phyloP scores from a whole-genome alignment of 2,888 invertebrate species.

The Lamellibrachia satsuma region DNA sequence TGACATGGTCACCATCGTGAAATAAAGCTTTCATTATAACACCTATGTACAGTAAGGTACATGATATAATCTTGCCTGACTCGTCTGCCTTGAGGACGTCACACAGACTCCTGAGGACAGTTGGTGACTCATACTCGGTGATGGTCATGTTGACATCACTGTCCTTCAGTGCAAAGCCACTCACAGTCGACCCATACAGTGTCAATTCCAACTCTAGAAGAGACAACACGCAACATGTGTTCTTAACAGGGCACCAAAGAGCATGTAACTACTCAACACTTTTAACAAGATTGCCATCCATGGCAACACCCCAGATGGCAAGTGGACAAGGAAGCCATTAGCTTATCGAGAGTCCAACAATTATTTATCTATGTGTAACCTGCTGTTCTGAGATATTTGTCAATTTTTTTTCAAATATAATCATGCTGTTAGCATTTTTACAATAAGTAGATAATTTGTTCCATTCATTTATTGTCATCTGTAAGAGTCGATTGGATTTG shows the following conservation, averaged over 20 bases:
- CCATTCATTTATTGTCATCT: no score
- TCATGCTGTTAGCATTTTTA: no score
- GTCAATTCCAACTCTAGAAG: constrained; percentile 48
- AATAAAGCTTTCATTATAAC: not conserved
- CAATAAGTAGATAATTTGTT: no score
- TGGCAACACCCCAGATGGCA: no score
- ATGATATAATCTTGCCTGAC: constrained; percentile 28
- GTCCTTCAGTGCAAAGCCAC: constrained; percentile 64
- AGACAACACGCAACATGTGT: not conserved
- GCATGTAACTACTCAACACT: not conserved
- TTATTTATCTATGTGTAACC: no score
- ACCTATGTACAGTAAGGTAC: not conserved
- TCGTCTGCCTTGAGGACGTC: constrained; percentile 32
- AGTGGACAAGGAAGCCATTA: no score
- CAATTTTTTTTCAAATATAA: no score
- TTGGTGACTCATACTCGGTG: constrained; percentile 21
- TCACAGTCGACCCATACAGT: constrained; percentile 66
- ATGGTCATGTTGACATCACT: constrained; percentile 67
- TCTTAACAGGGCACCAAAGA: not conserved
- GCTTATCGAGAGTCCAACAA: no score
- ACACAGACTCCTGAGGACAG: constrained; percentile 18
- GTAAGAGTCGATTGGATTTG: not conserved
- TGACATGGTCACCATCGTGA: no score
- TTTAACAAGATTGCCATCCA: no score
- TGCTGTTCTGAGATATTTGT: no score